A percentile compares a stretch with the other conserved stretches of the same genome.
These are phyloP conservation scores for Pachymerium ferrugineum DNA, from an alignment of 2,888 invertebrate species.

Conservation along the genomic window DNA sequence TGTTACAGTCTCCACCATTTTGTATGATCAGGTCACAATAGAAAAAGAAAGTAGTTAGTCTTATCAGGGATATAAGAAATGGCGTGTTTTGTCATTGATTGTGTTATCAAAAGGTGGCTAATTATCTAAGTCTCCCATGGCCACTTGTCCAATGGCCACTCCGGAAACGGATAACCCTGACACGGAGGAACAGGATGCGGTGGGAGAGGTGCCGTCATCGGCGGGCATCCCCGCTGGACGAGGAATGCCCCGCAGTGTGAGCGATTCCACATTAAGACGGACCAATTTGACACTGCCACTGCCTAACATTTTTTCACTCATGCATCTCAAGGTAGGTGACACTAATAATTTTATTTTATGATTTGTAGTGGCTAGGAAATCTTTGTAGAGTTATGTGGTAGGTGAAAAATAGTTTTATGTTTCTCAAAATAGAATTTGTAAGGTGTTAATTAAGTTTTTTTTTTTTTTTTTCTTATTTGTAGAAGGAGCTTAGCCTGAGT, in stretches of 20 bases:
- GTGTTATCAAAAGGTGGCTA: not conserved
- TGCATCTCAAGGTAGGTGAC: conserved; percentile 47
- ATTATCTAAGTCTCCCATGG: conserved; percentile 1
- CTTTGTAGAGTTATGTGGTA: not conserved
- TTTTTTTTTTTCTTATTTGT: conserved; percentile 38
- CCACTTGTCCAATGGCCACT: not conserved
- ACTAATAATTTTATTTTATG: not conserved
- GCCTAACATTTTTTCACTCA: conserved; percentile 46
- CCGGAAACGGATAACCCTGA: not conserved
- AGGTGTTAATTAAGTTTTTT: not conserved
- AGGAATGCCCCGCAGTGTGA: conserved; percentile 46
- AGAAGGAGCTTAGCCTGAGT: conserved; percentile 53
- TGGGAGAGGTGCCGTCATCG: not conserved
- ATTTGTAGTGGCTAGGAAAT: not conserved
- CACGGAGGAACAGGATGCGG: conserved; percentile 11
- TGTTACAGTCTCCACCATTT: no score
- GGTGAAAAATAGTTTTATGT: not conserved
- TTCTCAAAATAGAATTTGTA: not conserved
- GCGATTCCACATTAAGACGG: conserved; percentile 46
- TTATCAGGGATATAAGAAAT: no score
- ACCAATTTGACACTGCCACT: conserved; percentile 46
- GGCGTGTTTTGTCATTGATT: not conserved
- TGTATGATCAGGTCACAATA: no score
- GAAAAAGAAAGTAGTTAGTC: no score
- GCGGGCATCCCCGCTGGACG: conserved; percentile 23